Evolutionary conservation across 2,797 vertebrate species (phyloP).

Genomic region (Ctenochaetus hawaiiensis): DNA sequence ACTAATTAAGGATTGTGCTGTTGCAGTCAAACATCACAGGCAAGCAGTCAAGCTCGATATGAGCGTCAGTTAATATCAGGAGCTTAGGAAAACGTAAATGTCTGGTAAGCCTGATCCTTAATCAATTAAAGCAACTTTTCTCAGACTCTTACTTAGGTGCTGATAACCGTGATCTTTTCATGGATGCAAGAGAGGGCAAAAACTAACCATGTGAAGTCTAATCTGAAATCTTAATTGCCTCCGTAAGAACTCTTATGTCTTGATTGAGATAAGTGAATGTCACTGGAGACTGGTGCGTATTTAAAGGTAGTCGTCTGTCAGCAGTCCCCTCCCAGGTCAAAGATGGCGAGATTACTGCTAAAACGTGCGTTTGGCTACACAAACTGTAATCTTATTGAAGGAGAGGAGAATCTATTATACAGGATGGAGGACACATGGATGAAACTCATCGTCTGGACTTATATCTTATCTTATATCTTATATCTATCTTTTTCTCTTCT

Average conservation of each 20-base stretch:
- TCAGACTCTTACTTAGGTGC: conserved; percentile 4
- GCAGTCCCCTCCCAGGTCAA: conserved; percentile 39
- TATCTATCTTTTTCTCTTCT: too few relatives aligned
- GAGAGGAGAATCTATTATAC: background rate
- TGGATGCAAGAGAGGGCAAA: conserved; percentile 17
- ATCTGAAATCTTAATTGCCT: conserved; percentile 65
- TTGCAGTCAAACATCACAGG: background rate
- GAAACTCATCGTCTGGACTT: conserved; percentile 29
- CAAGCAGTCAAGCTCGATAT: background rate
- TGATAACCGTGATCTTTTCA: conserved; percentile 34
- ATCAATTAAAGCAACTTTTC: conserved; percentile 22
- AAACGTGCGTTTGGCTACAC: conserved; percentile 17
- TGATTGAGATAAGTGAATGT: conserved; percentile 35
- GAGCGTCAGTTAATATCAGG: conserved; percentile 7
- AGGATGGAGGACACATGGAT: conserved; percentile 12
- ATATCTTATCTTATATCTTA: background rate
- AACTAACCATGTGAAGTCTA: conserved; percentile 9
- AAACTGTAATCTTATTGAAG: conserved; percentile 35
- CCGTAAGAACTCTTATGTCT: conserved; percentile 32
- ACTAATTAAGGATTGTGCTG: conserved; percentile 6
- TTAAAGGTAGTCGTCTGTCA: conserved; percentile 45
- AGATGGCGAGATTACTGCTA: conserved; percentile 41
- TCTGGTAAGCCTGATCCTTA: conserved; percentile 19
- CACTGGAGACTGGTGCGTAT: conserved; percentile 21
- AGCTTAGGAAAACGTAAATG: conserved; percentile 18